Percentiles rank a stretch among this genome's conserved stretches.
Evolutionary conservation across 2,113 vertebrate genomes (phyloP).

Genomic region (Cephalopholis sonnerati): DNA sequence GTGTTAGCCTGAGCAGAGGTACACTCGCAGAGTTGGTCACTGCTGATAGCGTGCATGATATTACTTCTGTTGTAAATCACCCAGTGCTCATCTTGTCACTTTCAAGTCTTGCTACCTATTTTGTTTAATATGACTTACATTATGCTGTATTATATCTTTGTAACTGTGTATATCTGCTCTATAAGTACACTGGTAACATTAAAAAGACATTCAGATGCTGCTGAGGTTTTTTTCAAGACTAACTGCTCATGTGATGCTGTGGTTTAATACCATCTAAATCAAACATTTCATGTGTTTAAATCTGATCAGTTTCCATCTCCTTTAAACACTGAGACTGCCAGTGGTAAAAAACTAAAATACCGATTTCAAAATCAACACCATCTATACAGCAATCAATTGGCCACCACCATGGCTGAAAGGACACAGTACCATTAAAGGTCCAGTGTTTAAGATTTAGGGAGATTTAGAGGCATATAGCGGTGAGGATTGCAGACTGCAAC

Average conservation of each 20-base stretch:
- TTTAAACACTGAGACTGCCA: neutral
- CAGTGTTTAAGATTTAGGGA: too few species aligned
- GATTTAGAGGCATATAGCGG: too few species aligned
- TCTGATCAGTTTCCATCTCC: neutral
- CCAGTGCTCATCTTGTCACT: slow-evolving; percentile 40
- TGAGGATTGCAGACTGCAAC: too few species aligned
- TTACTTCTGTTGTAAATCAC: slow-evolving; percentile 51
- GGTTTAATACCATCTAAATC: neutral
- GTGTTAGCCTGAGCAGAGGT: slow-evolving; percentile 87
- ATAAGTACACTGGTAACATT: neutral
- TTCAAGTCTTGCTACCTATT: slow-evolving; percentile 32
- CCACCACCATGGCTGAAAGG: neutral
- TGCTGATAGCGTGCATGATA: slow-evolving; percentile 52
- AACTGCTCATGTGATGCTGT: neutral
- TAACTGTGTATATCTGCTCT: neutral
- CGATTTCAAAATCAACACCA: neutral
- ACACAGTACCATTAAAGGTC: neutral
- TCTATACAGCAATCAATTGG: neutral
- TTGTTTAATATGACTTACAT: slow-evolving; percentile 38
- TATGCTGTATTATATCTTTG: slow-evolving; percentile 9
- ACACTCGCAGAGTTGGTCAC: slow-evolving; percentile 82
- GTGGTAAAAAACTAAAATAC: neutral
- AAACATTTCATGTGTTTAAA: neutral
- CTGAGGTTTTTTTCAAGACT: neutral
- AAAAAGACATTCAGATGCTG: neutral